phyloP scores from a whole-genome alignment of 2,797 vertebrate genomes.

The Bovichtus diacanthus region DNA sequence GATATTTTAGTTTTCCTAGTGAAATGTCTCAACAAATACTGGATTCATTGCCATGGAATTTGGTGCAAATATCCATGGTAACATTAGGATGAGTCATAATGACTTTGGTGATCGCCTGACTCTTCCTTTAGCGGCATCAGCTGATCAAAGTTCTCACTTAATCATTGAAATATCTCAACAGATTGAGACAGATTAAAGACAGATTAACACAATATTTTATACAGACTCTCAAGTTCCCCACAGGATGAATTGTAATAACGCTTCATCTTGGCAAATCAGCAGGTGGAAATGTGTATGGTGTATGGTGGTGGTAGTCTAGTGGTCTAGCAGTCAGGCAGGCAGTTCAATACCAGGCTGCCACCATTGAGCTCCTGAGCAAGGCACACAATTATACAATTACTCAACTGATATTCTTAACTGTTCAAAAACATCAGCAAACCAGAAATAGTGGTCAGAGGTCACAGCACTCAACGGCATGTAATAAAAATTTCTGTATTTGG shows the following conservation, averaged over 20 bases:
- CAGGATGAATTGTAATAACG: not conserved
- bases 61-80: not conserved
- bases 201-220: not conserved
- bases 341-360: too few relatives aligned
- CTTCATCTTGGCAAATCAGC: too few relatives aligned
- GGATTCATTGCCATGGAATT: not conserved
- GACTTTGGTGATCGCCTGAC: not conserved
- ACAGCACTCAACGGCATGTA: too few relatives aligned
- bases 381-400: not conserved
- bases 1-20: not conserved
- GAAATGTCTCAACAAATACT: not conserved
- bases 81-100: not conserved
- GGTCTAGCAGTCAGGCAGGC: too few relatives aligned
- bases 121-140: not conserved
- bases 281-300: too few relatives aligned
- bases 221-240: not conserved
- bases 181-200: too few relatives aligned
- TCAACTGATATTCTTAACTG: not conserved
- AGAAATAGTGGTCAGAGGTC: not conserved
- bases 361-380: too few relatives aligned
- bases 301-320: too few relatives aligned
- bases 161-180: not conserved
- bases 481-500: not conserved
- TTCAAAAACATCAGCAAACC: not conserved
- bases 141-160: not conserved